A percentile compares a stretch with the other conserved stretches of the same genome.
Conservation (phyloP, 2,888 invertebrate genomes). For the Aspidapion aeneum region DNA sequence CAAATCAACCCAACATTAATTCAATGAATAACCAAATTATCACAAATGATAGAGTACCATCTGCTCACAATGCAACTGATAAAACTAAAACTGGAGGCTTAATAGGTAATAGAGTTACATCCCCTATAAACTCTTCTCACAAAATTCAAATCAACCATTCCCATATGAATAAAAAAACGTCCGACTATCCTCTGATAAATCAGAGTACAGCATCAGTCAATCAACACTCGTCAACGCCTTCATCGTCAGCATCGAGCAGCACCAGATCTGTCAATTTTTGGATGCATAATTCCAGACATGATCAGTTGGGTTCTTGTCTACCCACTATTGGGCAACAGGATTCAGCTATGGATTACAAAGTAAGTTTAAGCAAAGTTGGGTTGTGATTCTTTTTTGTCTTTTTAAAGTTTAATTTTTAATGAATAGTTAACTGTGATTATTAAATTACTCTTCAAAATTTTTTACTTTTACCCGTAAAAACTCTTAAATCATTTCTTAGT, state of each 20-base stretch:
- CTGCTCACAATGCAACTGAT: background rate
- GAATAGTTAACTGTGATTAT: no score
- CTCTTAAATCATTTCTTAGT: no score
- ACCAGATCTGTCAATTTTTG: conserved; percentile 39
- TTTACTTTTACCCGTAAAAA: no score
- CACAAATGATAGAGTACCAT: no score
- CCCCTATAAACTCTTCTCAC: conserved; percentile 39
- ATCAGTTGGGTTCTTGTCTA: background rate
- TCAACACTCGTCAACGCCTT: conserved; percentile 19
- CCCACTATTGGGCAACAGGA: background rate
- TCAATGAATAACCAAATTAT: no score
- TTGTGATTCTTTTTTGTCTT: no score
- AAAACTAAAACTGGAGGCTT: no score
- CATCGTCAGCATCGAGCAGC: conserved; percentile 30
- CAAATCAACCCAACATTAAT: background rate
- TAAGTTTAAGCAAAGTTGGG: background rate
- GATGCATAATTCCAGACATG: conserved; percentile 37
- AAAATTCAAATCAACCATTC: background rate
- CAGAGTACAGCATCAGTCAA: background rate
- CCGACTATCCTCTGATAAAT: background rate
- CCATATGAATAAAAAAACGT: background rate
- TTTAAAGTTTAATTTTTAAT: no score
- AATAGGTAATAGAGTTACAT: conserved; percentile 28
- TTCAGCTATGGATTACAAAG: background rate
- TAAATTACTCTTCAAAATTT: no score